Conservation (phyloP, 2,113 vertebrate genomes). For the Ameiurus melas region DNA sequence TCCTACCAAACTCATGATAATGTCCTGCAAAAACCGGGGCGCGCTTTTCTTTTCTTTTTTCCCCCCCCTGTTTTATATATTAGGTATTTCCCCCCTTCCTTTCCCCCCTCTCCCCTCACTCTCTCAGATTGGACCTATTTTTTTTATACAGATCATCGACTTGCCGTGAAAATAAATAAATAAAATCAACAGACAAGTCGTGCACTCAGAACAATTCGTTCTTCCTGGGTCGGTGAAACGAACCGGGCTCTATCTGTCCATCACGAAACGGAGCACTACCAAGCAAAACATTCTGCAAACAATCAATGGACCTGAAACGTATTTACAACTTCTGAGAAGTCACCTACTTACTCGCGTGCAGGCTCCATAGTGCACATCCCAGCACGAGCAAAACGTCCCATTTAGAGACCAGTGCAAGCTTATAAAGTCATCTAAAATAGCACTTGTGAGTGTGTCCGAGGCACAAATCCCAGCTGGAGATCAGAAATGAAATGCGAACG, state of each 20-base stretch:
- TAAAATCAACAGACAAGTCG: neutral
- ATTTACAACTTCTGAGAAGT: conserved; percentile 28
- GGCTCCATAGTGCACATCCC: conserved; percentile 60
- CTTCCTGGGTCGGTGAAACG: conserved; percentile 21
- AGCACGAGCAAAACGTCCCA: conserved; percentile 48
- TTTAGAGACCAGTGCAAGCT: conserved; percentile 41
- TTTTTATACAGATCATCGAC: neutral
- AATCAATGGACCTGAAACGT: neutral
- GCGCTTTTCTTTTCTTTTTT: too few relatives aligned
- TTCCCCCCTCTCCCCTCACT: neutral
- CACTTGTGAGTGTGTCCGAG: neutral
- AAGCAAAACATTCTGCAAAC: neutral
- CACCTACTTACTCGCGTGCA: conserved; percentile 62
- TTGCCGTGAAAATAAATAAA: conserved; percentile 1
- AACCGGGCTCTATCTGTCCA: conserved; percentile 41
- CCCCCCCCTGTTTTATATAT: neutral
- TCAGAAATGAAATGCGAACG: conserved; percentile 18
- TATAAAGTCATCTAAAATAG: conserved; percentile 24
- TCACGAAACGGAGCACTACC: conserved; percentile 12
- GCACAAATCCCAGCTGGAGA: conserved; percentile 30
- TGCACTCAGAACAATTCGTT: conserved; percentile 8
- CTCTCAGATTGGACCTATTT: neutral
- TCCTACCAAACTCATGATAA: conserved; percentile 89
- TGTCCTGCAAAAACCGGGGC: conserved; percentile 4
- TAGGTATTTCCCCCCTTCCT: neutral